Evolutionary conservation across 2,888 invertebrate genomes (phyloP).

Genomic region (Ormyrus labotus): DNA sequence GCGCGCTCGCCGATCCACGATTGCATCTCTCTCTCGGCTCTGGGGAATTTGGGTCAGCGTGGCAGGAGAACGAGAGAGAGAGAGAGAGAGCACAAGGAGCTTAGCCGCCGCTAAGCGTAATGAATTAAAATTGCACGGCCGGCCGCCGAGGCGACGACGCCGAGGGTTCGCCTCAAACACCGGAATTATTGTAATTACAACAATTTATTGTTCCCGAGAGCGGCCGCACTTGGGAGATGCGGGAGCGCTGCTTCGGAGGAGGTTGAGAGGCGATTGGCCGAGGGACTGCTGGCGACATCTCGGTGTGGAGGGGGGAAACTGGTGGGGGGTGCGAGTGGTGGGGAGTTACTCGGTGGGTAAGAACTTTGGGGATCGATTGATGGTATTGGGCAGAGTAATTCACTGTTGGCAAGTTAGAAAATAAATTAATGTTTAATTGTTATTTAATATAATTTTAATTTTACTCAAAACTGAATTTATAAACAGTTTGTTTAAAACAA

Average conservation of each 20-base stretch:
- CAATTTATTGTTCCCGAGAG: conserved; percentile 67
- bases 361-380: no score
- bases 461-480: no score
- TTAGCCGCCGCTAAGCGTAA: conserved; percentile 59
- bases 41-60: conserved; percentile 63
- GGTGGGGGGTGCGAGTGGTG: no score
- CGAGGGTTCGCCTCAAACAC: conserved; percentile 65
- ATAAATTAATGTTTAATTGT: no score
- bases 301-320: no score
- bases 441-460: no score
- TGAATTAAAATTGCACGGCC: conserved; percentile 67
- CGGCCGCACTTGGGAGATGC: neutral
- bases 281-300: conserved; percentile 25
- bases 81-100: neutral
- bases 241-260: neutral
- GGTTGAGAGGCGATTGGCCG: neutral
- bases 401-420: no score
- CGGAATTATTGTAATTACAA: conserved; percentile 72
- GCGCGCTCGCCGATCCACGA: conserved; percentile 51
- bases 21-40: conserved; percentile 36
- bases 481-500: no score
- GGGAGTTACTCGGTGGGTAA: no score
- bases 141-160: conserved; percentile 61
- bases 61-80: conserved; percentile 59
- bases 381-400: no score